Percentiles rank a stretch among this genome's conserved stretches.
Conservation (phyloP, 2,888 invertebrate species). For the Xestia ashworthii region DNA sequence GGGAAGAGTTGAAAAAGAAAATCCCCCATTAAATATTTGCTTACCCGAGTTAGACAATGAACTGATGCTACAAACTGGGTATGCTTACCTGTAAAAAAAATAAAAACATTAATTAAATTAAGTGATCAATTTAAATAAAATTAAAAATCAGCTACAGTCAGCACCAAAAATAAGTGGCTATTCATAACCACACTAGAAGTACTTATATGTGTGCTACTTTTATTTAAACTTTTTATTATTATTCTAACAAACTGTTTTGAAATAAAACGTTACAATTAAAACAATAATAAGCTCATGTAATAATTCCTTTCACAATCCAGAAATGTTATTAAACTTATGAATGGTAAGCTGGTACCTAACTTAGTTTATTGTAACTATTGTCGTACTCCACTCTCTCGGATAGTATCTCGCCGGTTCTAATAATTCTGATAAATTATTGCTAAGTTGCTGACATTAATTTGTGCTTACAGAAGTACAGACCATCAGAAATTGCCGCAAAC, state of each 20-base stretch:
- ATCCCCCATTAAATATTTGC: too few species aligned
- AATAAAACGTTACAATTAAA: background rate
- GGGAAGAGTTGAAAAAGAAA: too few species aligned
- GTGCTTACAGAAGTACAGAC: background rate
- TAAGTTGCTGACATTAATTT: background rate
- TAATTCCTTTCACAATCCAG: slow-evolving; percentile 16
- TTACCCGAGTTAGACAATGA: background rate
- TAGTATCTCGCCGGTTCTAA: slow-evolving; percentile 14
- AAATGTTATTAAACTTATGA: slow-evolving; percentile 31
- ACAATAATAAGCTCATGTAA: slow-evolving; percentile 15
- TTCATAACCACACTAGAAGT: background rate
- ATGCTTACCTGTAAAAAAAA: background rate
- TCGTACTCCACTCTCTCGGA: slow-evolving; percentile 12
- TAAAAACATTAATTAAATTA: background rate
- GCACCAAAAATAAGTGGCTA: slow-evolving; percentile 3
- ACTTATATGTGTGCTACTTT: background rate
- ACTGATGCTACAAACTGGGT: background rate
- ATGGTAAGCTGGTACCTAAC: background rate
- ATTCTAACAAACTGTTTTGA: background rate
- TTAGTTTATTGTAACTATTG: slow-evolving; percentile 32
- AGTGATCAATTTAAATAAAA: background rate
- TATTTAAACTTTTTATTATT: background rate
- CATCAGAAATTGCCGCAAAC: background rate
- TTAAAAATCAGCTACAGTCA: slow-evolving; percentile 7
- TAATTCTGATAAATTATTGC: slow-evolving; percentile 19